A percentile compares a stretch with the other conserved stretches of the same genome.
Evolutionary conservation across 2,888 invertebrate genomes (phyloP).

Genomic region (Lasiommata megera): DNA sequence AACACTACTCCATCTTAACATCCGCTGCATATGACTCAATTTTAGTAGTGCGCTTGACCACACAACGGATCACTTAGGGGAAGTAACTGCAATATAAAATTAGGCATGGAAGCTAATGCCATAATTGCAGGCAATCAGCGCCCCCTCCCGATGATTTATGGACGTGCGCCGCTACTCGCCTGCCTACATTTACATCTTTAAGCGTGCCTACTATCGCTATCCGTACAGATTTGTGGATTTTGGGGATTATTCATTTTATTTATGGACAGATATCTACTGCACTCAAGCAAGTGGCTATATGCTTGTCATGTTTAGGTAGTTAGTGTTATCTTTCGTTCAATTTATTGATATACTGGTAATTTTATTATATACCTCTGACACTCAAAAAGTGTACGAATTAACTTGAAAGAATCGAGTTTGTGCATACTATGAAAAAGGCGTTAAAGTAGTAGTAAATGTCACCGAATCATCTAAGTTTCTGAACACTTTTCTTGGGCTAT

Average conservation of each 20-base stretch:
- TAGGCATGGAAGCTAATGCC: constrained; percentile 76
- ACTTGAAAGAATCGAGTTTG: too few relatives aligned
- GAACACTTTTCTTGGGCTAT: too few relatives aligned
- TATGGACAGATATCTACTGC: constrained; percentile 17
- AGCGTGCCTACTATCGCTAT: constrained; percentile 42
- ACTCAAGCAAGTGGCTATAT: constrained; percentile 1
- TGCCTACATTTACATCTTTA: constrained; percentile 62
- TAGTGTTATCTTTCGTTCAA: too few relatives aligned
- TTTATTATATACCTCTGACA: too few relatives aligned
- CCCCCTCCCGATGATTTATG: constrained; percentile 73
- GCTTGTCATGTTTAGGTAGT: not conserved
- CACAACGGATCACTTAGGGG: constrained; percentile 39
- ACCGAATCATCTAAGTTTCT: too few relatives aligned
- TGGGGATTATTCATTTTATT: constrained; percentile 31
- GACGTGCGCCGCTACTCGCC: constrained; percentile 32
- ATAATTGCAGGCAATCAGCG: constrained; percentile 76
- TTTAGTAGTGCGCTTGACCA: constrained; percentile 44
- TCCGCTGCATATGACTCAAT: not conserved
- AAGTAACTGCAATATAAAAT: constrained; percentile 59
- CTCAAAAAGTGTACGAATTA: too few relatives aligned
- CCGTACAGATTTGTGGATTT: constrained; percentile 33
- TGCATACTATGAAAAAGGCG: too few relatives aligned
- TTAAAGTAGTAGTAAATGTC: too few relatives aligned
- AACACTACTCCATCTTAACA: too few relatives aligned
- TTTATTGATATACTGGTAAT: too few relatives aligned